These are phyloP conservation scores for Odontocolon sp. DNA, from an alignment of 2,888 invertebrate species.

Conservation along the genomic window DNA sequence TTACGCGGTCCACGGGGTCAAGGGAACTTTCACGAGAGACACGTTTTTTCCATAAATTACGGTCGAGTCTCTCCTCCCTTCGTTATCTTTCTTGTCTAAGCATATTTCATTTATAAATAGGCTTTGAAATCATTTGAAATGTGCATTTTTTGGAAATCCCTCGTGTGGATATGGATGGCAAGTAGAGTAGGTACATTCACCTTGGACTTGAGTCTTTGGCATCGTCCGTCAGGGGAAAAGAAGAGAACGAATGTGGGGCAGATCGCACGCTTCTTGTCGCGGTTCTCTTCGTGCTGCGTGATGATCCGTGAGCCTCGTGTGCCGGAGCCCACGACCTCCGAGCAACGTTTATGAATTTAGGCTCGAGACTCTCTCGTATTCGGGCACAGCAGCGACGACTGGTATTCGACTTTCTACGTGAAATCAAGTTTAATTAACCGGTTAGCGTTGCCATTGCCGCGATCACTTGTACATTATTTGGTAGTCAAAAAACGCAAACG, in stretches of 20 bases:
- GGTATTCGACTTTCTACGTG: constrained; percentile 61
- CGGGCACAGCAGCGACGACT: constrained; percentile 10
- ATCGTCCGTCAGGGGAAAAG: constrained; percentile 46
- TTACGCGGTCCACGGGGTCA: constrained; percentile 57
- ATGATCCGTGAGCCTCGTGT: constrained; percentile 48
- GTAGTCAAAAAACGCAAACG: neutral
- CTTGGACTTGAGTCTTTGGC: constrained; percentile 61
- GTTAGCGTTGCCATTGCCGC: constrained; percentile 8
- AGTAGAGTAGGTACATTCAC: constrained; percentile 55
- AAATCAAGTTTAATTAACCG: constrained; percentile 60
- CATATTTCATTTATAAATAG: neutral
- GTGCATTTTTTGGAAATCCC: neutral
- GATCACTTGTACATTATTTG: neutral
- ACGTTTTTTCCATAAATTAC: constrained; percentile 47
- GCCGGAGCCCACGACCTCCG: constrained; percentile 2
- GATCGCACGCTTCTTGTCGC: constrained; percentile 49
- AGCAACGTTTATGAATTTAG: constrained; percentile 59
- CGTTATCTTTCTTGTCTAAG: neutral
- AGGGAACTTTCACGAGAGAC: constrained; percentile 61
- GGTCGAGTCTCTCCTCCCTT: constrained; percentile 25
- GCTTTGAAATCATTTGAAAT: too few relatives aligned
- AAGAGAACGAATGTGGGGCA: constrained; percentile 54
- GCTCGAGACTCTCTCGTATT: constrained; percentile 28
- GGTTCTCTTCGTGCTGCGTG: constrained; percentile 1
- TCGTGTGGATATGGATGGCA: constrained; percentile 27